phyloP scores from a whole-genome alignment of 2,888 invertebrate species.

The Corythucha ciliata region DNA sequence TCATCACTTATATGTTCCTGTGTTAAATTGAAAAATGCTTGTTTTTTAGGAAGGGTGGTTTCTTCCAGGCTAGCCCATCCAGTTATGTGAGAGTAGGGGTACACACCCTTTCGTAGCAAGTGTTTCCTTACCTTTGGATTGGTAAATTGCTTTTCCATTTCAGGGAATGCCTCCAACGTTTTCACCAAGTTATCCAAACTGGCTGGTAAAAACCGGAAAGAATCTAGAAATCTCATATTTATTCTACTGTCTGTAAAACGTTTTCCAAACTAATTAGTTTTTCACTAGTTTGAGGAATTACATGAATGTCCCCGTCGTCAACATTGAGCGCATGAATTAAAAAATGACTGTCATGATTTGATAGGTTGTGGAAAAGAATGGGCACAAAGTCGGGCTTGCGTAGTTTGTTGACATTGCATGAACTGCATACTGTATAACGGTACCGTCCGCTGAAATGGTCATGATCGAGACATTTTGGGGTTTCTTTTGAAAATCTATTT shows the following conservation, averaged over 20 bases:
- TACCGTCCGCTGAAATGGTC: conserved; percentile 36
- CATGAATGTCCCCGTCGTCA: background rate
- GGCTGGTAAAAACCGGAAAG: conserved; percentile 9
- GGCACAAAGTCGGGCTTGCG: conserved; percentile 36
- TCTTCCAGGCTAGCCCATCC: conserved; percentile 23
- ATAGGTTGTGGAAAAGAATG: conserved; percentile 35
- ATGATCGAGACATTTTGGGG: conserved; percentile 33
- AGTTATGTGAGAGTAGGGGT: conserved; percentile 34
- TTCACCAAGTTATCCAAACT: conserved; percentile 2
- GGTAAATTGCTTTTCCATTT: conserved; percentile 17
- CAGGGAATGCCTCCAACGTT: conserved; percentile 4
- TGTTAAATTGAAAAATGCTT: conserved; percentile 34
- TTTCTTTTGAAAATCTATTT: background rate
- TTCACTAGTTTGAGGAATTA: conserved; percentile 12
- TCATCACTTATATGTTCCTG: conserved; percentile 31
- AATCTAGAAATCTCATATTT: conserved; percentile 11
- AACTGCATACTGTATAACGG: conserved; percentile 35
- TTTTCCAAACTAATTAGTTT: conserved; percentile 4
- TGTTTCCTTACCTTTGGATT: conserved; percentile 1
- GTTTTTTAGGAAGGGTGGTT: conserved; percentile 32
- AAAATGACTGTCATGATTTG: conserved; percentile 14
- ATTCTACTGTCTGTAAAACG: background rate
- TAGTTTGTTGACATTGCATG: conserved; percentile 38
- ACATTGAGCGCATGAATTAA: background rate
- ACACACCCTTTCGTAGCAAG: conserved; percentile 26